Conservation (phyloP, 1,140 invertebrate genomes). For the Tetranychus urticae region DNA sequence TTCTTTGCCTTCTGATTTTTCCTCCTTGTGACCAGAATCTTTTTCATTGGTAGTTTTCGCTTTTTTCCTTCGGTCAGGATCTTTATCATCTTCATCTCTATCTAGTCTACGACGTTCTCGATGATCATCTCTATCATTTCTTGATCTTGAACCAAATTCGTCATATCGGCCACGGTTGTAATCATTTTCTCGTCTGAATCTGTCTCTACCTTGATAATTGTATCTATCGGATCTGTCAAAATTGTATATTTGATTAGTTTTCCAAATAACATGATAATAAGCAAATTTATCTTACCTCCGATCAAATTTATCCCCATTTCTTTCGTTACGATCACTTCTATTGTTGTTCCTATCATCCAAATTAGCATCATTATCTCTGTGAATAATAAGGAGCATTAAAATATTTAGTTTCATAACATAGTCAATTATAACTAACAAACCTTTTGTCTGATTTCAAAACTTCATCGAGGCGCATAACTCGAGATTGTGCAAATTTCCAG, state of each 20-base stretch:
- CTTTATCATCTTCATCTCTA: background rate
- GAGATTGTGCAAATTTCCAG: constrained; percentile 57
- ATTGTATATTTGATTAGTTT: background rate
- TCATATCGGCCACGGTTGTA: background rate
- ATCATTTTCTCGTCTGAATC: background rate
- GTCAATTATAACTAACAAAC: background rate
- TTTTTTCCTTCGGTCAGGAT: too few species aligned
- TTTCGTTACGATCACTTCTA: background rate
- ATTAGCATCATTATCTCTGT: background rate
- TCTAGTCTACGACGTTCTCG: background rate
- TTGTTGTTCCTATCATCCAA: background rate
- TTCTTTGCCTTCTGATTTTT: background rate
- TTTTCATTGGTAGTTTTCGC: too few species aligned
- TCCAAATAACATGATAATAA: too few species aligned
- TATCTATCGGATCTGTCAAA: background rate
- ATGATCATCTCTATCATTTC: background rate
- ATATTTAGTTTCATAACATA: background rate
- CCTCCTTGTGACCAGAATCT: background rate
- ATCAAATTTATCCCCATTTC: background rate
- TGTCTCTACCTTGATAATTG: background rate
- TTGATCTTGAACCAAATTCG: background rate
- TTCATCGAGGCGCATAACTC: background rate
- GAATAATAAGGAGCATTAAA: background rate
- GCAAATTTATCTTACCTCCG: background rate
- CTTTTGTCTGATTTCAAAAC: background rate